Percentiles rank a stretch among this genome's conserved stretches.
These are phyloP conservation scores for Epinephelus awoara DNA, from an alignment of 2,797 vertebrate species.

Conservation along the genomic window DNA sequence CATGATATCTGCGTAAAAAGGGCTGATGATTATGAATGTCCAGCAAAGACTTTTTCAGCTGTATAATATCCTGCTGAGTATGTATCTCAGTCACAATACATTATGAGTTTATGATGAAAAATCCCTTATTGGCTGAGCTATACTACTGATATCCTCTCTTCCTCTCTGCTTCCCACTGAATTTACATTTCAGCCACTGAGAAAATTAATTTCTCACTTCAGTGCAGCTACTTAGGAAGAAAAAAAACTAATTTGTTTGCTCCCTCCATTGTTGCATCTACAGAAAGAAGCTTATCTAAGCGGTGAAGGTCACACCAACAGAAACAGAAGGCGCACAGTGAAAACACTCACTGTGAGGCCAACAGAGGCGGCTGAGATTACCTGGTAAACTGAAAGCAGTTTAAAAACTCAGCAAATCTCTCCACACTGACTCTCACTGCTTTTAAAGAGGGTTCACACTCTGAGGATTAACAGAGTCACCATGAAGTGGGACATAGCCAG, in stretches of 20 bases:
- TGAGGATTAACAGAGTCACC: slow-evolving; percentile 7
- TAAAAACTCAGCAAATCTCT: slow-evolving; percentile 23
- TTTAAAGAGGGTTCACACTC: neutral
- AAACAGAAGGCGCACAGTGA: neutral
- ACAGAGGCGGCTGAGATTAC: neutral
- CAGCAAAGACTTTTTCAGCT: too few species aligned
- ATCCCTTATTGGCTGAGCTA: too few species aligned
- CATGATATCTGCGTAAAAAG: too few species aligned
- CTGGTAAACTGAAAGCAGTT: slow-evolving; percentile 22
- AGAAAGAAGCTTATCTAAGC: slow-evolving; percentile 25
- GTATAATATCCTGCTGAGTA: too few species aligned
- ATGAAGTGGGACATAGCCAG: slow-evolving; percentile 12
- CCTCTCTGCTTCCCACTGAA: neutral
- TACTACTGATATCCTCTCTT: neutral
- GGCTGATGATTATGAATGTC: too few species aligned
- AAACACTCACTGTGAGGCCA: neutral
- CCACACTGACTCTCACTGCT: neutral
- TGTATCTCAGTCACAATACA: too few species aligned
- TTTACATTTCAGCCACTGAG: neutral
- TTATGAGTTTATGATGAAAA: too few species aligned
- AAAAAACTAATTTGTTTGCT: neutral
- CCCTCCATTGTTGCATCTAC: neutral
- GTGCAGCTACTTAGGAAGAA: neutral
- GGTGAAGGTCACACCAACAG: neutral
- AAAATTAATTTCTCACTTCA: slow-evolving; percentile 2